phyloP scores from a whole-genome alignment of 2,888 invertebrate species.

The Dione vanillae region DNA sequence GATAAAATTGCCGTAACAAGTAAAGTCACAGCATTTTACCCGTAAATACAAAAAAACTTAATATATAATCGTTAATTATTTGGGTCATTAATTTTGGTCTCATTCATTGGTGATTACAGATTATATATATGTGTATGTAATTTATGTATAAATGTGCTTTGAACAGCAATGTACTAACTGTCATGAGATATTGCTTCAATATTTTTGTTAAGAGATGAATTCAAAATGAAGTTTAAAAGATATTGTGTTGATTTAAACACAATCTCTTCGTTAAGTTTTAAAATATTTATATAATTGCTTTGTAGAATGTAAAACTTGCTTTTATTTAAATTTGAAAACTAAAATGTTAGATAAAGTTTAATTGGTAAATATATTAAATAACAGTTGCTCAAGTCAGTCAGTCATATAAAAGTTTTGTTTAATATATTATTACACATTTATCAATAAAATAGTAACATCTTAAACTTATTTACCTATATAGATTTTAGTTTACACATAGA shows the following conservation, averaged over 20 bases:
- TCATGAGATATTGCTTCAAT: constrained; percentile 1
- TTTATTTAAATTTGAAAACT: too few relatives aligned
- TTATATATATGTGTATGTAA: constrained; percentile 9
- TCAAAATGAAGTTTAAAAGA: not conserved
- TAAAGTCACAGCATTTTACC: not conserved
- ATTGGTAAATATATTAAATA: not conserved
- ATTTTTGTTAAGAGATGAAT: not conserved
- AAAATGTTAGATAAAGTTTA: too few relatives aligned
- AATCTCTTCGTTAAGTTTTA: not conserved
- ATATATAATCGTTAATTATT: too few relatives aligned
- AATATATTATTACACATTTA: not conserved
- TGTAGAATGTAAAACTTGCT: too few relatives aligned
- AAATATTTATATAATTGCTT: not conserved
- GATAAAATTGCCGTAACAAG: not conserved
- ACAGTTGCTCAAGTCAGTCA: constrained; percentile 14
- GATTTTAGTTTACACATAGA: constrained; percentile 31
- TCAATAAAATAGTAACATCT: not conserved
- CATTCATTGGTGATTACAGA: not conserved
- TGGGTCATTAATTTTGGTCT: not conserved
- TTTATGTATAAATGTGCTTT: constrained; percentile 10
- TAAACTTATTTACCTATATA: not conserved
- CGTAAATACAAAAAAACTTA: too few relatives aligned
- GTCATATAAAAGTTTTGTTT: not conserved
- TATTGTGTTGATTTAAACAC: not conserved
- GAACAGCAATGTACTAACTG: constrained; percentile 9